These are phyloP conservation scores for Cygnus atratus DNA, from an alignment of 2,113 vertebrate species.

Conservation along the genomic window DNA sequence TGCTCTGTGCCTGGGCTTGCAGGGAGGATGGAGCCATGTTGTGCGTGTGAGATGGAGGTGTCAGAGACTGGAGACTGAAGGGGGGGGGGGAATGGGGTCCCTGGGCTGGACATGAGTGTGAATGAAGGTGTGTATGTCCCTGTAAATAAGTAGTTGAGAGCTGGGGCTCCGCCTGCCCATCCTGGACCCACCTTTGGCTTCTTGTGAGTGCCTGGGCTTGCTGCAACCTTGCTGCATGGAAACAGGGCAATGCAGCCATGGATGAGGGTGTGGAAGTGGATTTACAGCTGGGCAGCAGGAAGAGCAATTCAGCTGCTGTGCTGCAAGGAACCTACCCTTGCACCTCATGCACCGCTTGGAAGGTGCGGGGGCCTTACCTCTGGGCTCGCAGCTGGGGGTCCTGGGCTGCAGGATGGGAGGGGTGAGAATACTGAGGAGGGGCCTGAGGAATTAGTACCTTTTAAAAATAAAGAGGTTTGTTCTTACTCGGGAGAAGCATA, in stretches of 20 bases:
- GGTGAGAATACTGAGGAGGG: accelerated
- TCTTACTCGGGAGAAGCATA: neutral
- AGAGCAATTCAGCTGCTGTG: accelerated
- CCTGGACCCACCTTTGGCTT: neutral
- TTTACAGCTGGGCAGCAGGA: neutral
- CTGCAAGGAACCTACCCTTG: accelerated
- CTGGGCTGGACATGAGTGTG: neutral
- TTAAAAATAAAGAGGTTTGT: neutral
- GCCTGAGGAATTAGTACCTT: neutral
- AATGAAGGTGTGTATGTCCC: neutral
- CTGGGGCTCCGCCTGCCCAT: neutral
- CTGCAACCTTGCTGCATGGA: neutral
- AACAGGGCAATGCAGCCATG: neutral
- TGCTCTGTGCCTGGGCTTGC: neutral
- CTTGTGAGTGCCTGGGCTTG: neutral
- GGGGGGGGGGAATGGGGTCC: neutral
- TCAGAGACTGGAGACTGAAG: neutral
- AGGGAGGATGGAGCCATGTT: neutral
- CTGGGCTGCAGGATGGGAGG: neutral
- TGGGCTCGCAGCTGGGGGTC: neutral
- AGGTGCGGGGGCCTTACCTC: neutral
- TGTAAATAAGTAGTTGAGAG: neutral
- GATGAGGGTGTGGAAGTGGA: neutral
- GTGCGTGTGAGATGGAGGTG: no score
- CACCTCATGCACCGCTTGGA: neutral